Conservation (phyloP, 2,113 vertebrate genomes). For the Aegithalos caudatus region DNA sequence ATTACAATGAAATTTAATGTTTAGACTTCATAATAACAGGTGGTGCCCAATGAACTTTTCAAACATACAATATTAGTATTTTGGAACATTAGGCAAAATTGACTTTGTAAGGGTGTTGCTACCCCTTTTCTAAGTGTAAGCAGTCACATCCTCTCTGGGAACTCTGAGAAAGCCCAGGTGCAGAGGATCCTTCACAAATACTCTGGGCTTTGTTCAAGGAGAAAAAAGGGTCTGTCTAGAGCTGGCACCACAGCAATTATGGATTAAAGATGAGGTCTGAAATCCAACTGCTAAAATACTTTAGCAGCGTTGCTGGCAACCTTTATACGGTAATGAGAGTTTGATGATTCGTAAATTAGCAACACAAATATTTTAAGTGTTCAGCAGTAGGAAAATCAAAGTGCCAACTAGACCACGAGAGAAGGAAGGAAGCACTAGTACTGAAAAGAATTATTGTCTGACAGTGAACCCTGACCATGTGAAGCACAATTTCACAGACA, state of each 20-base stretch:
- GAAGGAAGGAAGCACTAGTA: not conserved
- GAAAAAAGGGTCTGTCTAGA: not conserved
- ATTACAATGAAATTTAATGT: not conserved
- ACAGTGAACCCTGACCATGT: not conserved
- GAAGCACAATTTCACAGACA: not conserved
- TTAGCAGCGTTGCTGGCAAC: not conserved
- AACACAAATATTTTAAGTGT: not conserved
- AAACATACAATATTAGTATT: not conserved
- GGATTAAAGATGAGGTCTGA: not conserved
- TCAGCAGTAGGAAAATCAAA: not conserved
- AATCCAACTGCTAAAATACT: not conserved
- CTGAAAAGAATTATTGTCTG: not conserved
- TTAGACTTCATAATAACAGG: not conserved
- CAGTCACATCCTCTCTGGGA: not conserved
- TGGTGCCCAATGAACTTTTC: fast-evolving
- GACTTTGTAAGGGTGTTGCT: not conserved
- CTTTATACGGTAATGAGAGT: not conserved
- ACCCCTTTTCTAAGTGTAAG: not conserved
- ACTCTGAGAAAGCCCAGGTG: not conserved
- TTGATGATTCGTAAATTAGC: not conserved
- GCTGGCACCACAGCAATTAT: not conserved
- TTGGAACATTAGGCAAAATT: not conserved
- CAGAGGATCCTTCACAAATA: not conserved
- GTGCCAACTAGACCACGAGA: not conserved
- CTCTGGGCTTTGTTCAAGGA: not conserved